These are phyloP conservation scores for Ovis canadensis DNA, from an alignment of 2,113 vertebrate genomes.

Conservation along the genomic window DNA sequence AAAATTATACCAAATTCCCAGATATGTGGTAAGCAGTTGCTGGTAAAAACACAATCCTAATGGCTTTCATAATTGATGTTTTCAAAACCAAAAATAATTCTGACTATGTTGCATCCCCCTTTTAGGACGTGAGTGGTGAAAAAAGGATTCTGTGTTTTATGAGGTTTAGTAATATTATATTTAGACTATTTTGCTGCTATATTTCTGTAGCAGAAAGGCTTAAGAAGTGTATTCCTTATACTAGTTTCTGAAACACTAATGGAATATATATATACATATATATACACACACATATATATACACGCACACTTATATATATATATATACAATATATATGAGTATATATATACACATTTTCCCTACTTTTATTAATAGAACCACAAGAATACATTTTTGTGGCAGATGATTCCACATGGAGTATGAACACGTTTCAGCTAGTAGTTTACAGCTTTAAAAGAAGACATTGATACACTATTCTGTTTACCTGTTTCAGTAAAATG, in stretches of 20 bases:
- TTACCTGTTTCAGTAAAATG: background rate
- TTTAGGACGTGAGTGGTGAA: conserved; percentile 3
- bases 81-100: conserved; percentile 51
- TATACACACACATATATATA: accelerated
- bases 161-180: conserved; percentile 5
- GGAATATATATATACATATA: background rate
- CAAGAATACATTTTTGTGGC: background rate
- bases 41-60: conserved; percentile 52
- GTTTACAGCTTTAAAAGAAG: conserved; percentile 5
- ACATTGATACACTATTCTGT: background rate
- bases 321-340: background rate
- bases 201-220: conserved; percentile 2
- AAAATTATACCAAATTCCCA: conserved; percentile 57
- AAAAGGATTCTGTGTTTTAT: conserved; percentile 31
- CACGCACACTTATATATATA: background rate
- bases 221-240: background rate
- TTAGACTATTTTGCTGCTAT: background rate
- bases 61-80: conserved; percentile 35
- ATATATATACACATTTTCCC: background rate
- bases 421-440: background rate
- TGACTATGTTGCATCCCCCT: background rate
- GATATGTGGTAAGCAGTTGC: background rate
- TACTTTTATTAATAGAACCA: background rate
- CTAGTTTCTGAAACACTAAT: background rate
- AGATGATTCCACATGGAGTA: background rate